Conservation (phyloP, 2,113 vertebrate genomes). For the Bos indicus region DNA sequence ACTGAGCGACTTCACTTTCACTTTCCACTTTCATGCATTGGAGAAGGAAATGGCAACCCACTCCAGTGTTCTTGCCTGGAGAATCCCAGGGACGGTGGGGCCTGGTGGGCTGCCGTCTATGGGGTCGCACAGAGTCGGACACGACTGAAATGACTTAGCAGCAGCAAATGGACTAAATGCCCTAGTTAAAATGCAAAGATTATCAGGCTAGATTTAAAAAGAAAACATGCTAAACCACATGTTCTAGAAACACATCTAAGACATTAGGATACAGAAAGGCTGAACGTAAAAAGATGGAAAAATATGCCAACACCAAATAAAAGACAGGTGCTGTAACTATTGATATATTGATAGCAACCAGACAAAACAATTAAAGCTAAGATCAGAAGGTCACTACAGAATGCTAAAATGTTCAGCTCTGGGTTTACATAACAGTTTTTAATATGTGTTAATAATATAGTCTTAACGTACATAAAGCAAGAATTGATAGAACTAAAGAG, state of each 20-base stretch:
- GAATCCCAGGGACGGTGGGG: too few species aligned
- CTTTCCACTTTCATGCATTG: too few species aligned
- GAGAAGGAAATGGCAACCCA: too few species aligned
- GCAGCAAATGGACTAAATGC: background rate
- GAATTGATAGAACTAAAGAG: background rate
- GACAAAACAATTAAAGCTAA: background rate
- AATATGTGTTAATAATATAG: background rate
- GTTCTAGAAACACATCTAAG: background rate
- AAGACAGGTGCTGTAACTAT: background rate
- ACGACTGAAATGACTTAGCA: too few species aligned
- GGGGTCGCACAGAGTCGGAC: too few species aligned
- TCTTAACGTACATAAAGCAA: background rate
- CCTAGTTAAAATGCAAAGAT: background rate
- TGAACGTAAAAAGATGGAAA: background rate
- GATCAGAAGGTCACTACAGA: background rate
- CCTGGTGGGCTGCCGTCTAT: too few species aligned
- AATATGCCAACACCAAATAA: background rate
- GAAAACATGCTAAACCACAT: background rate
- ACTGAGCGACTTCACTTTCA: too few species aligned
- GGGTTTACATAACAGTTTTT: background rate
- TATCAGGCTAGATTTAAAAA: background rate
- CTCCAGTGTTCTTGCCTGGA: too few species aligned
- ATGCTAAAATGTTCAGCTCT: background rate
- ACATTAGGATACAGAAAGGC: background rate
- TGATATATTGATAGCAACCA: background rate